Evolutionary conservation across 1,140 invertebrate species (phyloP).

Genomic region (Araneus ventricosus): DNA sequence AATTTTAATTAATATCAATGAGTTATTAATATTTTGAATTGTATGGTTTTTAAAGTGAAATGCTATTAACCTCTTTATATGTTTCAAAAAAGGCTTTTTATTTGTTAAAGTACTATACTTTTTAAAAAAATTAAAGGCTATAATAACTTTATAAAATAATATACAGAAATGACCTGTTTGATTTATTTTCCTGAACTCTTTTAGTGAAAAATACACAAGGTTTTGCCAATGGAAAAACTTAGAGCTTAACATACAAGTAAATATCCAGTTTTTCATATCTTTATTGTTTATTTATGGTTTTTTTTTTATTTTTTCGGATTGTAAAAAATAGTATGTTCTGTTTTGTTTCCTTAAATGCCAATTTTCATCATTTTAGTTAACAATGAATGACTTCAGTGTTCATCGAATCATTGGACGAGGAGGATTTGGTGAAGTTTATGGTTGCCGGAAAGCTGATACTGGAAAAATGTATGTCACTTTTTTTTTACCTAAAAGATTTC

Average conservation of each 20-base stretch:
- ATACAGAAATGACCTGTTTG: background rate
- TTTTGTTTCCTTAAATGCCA: background rate
- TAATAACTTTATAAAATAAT: too few species aligned
- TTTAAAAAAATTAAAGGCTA: too few species aligned
- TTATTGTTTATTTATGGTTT: background rate
- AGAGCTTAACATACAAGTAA: slow-evolving; percentile 98
- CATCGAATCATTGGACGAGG: slow-evolving; percentile 99
- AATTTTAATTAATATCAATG: too few species aligned
- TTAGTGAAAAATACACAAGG: slow-evolving; percentile 98
- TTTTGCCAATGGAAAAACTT: slow-evolving; percentile 99
- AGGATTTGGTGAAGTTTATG: slow-evolving; percentile 99
- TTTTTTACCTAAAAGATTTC: background rate
- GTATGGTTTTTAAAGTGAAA: too few species aligned
- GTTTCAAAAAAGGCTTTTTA: too few species aligned
- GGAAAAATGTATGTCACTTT: slow-evolving; percentile 94
- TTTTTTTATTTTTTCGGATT: background rate
- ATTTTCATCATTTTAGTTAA: slow-evolving; percentile 86
- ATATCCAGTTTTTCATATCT: slow-evolving; percentile 12
- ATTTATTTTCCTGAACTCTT: background rate
- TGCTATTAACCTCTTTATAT: too few species aligned
- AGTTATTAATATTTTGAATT: too few species aligned
- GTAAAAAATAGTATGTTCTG: background rate
- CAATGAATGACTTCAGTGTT: slow-evolving; percentile 99
- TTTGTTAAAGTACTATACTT: too few species aligned
- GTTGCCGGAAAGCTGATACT: slow-evolving; percentile 99